Conservation (phyloP, 2,113 vertebrate genomes). For the Osmerus mordax region DNA sequence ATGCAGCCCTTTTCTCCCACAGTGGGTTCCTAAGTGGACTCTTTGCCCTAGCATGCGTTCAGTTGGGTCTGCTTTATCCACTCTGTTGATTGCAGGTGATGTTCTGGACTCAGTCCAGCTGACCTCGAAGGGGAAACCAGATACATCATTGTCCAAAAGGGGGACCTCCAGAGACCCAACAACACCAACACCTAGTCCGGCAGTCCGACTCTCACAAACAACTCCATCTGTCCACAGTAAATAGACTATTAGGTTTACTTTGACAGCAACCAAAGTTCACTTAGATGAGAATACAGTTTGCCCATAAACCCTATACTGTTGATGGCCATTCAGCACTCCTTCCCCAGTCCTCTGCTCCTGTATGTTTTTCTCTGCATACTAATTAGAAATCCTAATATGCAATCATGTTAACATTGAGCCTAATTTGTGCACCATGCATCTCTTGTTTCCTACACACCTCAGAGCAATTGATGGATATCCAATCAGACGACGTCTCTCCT, state of each 20-base stretch:
- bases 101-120: conserved; percentile 73
- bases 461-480: conserved; percentile 77
- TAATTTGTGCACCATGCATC: conserved; percentile 60
- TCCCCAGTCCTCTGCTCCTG: conserved; percentile 47
- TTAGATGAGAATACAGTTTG: too few species aligned
- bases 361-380: conserved; percentile 56
- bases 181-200: too few species aligned
- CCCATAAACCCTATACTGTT: too few species aligned
- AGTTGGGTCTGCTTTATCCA: conserved; percentile 72
- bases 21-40: conserved; percentile 64
- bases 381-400: conserved; percentile 75
- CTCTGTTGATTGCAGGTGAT: conserved; percentile 77
- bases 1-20: conserved; percentile 53
- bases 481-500: conserved; percentile 78
- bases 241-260: conserved; percentile 5
- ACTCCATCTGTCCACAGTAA: too few species aligned
- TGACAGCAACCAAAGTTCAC: too few species aligned
- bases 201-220: neutral
- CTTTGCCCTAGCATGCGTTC: conserved; percentile 55
- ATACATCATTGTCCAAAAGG: conserved; percentile 72
- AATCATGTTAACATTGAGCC: conserved; percentile 68
- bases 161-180: conserved; percentile 63
- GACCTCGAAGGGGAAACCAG: conserved; percentile 73
- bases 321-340: too few species aligned
- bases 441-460: conserved; percentile 58